Evolutionary conservation across 2,797 vertebrate species (phyloP).

Genomic region (Mus minutoides): DNA sequence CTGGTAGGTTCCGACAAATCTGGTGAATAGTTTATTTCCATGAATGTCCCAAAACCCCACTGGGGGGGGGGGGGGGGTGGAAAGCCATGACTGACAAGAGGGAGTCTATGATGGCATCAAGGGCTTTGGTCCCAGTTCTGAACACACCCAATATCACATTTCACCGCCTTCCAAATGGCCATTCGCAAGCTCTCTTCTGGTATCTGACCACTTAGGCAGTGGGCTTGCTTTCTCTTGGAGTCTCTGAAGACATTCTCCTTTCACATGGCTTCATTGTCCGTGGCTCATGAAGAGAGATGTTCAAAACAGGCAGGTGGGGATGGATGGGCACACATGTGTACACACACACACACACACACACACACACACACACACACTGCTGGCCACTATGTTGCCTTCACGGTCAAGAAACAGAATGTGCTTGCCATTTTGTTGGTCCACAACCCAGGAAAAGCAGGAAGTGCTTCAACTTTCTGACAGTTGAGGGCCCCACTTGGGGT

Average conservation of each 20-base stretch:
- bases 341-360: not conserved
- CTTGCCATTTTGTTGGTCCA: not conserved
- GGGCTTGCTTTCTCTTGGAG: not conserved
- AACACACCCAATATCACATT: not conserved
- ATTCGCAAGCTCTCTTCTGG: not conserved
- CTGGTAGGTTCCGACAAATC: not conserved
- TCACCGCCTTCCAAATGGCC: not conserved
- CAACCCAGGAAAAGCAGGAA: not conserved
- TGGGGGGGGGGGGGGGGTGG: not conserved
- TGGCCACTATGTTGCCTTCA: slow-evolving; percentile 1
- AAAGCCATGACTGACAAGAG: not conserved
- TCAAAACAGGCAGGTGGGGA: not conserved
- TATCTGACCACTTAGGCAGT: not conserved
- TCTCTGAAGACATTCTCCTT: not conserved
- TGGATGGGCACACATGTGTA: not conserved
- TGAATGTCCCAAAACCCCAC: not conserved
- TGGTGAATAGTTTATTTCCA: not conserved
- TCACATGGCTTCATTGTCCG: not conserved
- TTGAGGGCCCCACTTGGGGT: slow-evolving; percentile 44
- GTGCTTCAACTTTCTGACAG: not conserved
- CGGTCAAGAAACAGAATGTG: slow-evolving; percentile 18
- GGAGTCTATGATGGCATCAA: not conserved
- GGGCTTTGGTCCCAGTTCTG: slow-evolving; percentile 51
- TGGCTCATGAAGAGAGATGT: slow-evolving; percentile 11
- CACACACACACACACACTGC: not conserved